Evolutionary conservation across 2,888 invertebrate species (phyloP), one percentile per base, ranked within the genome.

Genomic region (Alviniconcha strummeri): DNA sequence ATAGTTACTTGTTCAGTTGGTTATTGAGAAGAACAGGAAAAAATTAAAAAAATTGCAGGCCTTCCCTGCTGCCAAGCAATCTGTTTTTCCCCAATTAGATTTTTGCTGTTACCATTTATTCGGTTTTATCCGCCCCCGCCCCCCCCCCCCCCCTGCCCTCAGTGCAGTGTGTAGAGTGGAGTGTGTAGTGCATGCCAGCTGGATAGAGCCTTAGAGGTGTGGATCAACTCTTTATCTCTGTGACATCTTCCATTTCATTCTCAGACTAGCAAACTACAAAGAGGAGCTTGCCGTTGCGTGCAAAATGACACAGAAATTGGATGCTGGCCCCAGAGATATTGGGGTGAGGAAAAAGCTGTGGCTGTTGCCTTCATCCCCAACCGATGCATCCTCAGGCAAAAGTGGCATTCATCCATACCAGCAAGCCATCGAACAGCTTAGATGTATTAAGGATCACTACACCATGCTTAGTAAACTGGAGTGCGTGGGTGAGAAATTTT

Each of bases 391-490:
- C 5, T 17, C 15, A 19, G 56, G 17, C 13, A 8, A 56, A 57
- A 55, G 19, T 17, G 75, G 82, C 57, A n/a, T 64, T 9, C 83
- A 84, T 69, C 91, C 92, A n/a, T 93, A 92, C 83, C 81, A 90
- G 74, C 79, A 86, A 52, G 91, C 90, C 15, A 88, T 92, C 7
- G 84, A 84, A 13, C 91, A 92, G 78, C 87, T 93, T 56, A 57
- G 76, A 7, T 82, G 83, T 11, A 82, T 92, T 4, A 81, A 85
- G 11, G 82, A 89, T 11, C 88, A 89, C 72, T 86, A 87, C 64
- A 91, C 90, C 17, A 91, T 92, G 81, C 89, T 92, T 36, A 88
- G 85, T 76, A 93, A 92, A 84, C 88, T 93, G 74, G 92, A 92
- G 81, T 91, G 91, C 86, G 81, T 92, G 74, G 93, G 93, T 92